phyloP scores from a whole-genome alignment of 2,888 invertebrate species.

The Apodemia mormo region DNA sequence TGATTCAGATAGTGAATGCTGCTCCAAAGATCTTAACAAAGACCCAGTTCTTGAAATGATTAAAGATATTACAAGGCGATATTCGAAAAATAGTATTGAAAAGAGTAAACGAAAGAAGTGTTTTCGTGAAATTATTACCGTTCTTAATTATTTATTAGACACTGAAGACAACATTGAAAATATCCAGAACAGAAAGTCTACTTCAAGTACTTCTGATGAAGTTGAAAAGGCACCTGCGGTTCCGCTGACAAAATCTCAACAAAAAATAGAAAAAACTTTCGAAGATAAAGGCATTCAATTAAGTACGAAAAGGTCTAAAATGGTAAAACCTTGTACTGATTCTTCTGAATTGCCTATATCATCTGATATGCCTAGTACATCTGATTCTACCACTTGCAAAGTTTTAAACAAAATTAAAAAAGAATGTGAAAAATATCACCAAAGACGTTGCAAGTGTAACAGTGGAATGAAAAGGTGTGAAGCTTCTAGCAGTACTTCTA shows the following conservation, averaged over 20 bases:
- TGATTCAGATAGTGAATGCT: conserved; percentile 38
- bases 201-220: conserved; percentile 29
- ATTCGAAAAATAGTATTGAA: conserved; percentile 60
- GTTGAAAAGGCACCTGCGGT: conserved; percentile 24
- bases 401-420: conserved; percentile 66
- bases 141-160: conserved; percentile 68
- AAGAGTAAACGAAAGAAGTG: conserved; percentile 65
- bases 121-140: conserved; percentile 65
- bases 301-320: conserved; percentile 46
- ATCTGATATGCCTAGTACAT: conserved; percentile 59
- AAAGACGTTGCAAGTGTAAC: conserved; percentile 56
- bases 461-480: conserved; percentile 52
- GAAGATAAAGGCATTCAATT: conserved; percentile 56
- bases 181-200: conserved; percentile 34
- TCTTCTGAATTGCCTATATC: conserved; percentile 58
- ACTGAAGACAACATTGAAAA: conserved; percentile 60
- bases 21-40: conserved; percentile 32
- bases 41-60: conserved; percentile 64
- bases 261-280: conserved; percentile 35
- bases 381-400: conserved; percentile 65
- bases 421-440: conserved; percentile 71
- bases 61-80: conserved; percentile 68
- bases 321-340: conserved; percentile 45
- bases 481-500: conserved; percentile 63
- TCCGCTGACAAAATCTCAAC: conserved; percentile 30